Evolutionary conservation across 2,888 invertebrate genomes (phyloP).

Genomic region (Alcis repandata): DNA sequence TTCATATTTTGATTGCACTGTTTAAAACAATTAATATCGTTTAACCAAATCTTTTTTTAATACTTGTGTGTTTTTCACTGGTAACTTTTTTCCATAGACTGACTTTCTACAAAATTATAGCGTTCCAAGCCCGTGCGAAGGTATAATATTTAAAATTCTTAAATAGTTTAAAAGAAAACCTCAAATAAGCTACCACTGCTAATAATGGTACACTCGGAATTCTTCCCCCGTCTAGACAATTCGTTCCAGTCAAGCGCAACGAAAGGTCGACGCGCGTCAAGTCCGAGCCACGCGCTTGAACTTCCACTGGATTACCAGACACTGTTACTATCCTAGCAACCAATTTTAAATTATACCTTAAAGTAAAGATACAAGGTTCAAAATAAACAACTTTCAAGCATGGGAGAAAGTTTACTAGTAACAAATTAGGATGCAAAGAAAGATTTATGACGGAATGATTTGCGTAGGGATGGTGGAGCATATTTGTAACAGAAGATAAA

Average conservation of each 20-base stretch:
- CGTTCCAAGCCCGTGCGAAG: background rate
- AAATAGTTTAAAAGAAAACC: slow-evolving; percentile 21
- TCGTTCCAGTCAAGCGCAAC: slow-evolving; percentile 82
- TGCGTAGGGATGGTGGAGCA: slow-evolving; percentile 45
- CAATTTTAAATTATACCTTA: slow-evolving; percentile 43
- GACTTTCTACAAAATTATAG: slow-evolving; percentile 15
- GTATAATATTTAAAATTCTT: slow-evolving; percentile 6
- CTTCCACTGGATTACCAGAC: slow-evolving; percentile 63
- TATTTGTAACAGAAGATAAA: slow-evolving; percentile 36
- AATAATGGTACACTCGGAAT: slow-evolving; percentile 52
- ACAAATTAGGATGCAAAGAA: slow-evolving; percentile 65
- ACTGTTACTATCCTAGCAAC: slow-evolving; percentile 24
- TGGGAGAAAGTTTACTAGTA: slow-evolving; percentile 54
- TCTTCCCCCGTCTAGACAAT: slow-evolving; percentile 74
- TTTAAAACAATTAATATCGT: too few species aligned
- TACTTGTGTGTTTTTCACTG: too few species aligned
- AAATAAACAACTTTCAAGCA: slow-evolving; percentile 32
- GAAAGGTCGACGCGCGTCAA: slow-evolving; percentile 76
- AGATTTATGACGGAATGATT: slow-evolving; percentile 68
- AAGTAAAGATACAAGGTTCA: slow-evolving; percentile 19
- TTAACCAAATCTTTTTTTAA: too few species aligned
- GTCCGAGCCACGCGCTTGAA: slow-evolving; percentile 75
- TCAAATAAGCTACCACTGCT: slow-evolving; percentile 46
- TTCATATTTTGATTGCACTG: too few species aligned
- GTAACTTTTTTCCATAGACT: too few species aligned